Percentiles rank a stretch among this genome's conserved stretches.
phyloP scores from a whole-genome alignment of 64 coral and sea anemone genomes.

The Montipora capricornis region DNA sequence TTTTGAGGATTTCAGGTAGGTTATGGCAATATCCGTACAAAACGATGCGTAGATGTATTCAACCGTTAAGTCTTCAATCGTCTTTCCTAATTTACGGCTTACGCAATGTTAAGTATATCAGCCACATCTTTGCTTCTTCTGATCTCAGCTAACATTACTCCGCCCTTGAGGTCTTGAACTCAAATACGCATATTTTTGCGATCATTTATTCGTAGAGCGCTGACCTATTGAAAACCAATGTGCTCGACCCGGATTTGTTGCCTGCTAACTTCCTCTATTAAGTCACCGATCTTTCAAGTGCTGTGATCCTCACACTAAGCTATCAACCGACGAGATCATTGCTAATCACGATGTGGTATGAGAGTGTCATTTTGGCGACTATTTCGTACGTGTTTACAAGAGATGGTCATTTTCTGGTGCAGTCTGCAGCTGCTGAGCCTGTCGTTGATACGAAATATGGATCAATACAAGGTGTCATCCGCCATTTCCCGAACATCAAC shows the following conservation, averaged over 20 bases:
- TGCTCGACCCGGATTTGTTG: too few relatives aligned
- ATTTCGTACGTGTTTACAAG: conserved; percentile 6
- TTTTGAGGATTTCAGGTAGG: not conserved
- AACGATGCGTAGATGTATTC: too few relatives aligned
- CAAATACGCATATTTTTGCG: not conserved
- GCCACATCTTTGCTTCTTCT: not conserved
- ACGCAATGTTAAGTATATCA: not conserved
- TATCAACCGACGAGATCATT: not conserved
- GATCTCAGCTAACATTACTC: conserved; percentile 14
- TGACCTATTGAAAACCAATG: too few relatives aligned
- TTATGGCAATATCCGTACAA: too few relatives aligned
- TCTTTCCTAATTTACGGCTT: not conserved
- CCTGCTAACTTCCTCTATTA: too few relatives aligned
- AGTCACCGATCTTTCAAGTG: not conserved
- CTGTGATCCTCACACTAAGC: not conserved
- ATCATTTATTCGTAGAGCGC: not conserved
- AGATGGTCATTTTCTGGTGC: not conserved
- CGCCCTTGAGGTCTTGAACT: not conserved
- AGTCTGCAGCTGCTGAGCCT: not conserved
- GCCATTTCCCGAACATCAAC: conserved; percentile 27
- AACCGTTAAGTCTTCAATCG: not conserved
- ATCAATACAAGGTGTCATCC: conserved; percentile 32
- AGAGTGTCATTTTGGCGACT: not conserved
- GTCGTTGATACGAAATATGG: conserved; percentile 65
- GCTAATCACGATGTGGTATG: not conserved